phyloP scores from a whole-genome alignment of 1,140 invertebrate species.

The Tetragonula clypearis region DNA sequence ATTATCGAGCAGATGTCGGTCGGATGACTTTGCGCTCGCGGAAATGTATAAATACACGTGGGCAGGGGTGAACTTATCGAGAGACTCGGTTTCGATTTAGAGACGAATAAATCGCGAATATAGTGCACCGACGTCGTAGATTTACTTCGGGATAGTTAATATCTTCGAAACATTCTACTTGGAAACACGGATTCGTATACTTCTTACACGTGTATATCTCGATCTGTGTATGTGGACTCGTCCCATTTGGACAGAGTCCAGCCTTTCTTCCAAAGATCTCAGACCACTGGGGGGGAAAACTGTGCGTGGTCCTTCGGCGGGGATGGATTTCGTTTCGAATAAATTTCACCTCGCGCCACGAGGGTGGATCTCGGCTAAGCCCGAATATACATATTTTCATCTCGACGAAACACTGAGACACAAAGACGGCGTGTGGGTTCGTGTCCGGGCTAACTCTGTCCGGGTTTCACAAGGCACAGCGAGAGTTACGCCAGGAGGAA shows the following conservation, averaged over 20 bases:
- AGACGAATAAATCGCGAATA: neutral
- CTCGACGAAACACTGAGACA: no score
- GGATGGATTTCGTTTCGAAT: constrained; percentile 2
- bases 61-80: no score
- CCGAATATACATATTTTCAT: no score
- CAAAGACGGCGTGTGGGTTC: no score
- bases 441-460: neutral
- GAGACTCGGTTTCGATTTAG: neutral
- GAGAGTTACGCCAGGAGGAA: no score
- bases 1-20: no score
- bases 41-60: no score
- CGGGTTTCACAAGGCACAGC: no score
- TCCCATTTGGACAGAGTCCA: neutral
- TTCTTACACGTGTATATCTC: neutral
- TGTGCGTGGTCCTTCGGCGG: neutral
- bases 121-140: neutral
- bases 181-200: neutral
- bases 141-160: neutral
- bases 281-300: neutral
- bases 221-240: neutral
- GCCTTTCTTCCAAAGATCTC: neutral
- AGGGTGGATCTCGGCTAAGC: neutral
- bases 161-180: neutral
- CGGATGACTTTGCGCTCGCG: no score
- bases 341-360: neutral